These are phyloP conservation scores for Periophthalmodon schlosseri DNA, from an alignment of 2,113 vertebrate species.

Conservation along the genomic window DNA sequence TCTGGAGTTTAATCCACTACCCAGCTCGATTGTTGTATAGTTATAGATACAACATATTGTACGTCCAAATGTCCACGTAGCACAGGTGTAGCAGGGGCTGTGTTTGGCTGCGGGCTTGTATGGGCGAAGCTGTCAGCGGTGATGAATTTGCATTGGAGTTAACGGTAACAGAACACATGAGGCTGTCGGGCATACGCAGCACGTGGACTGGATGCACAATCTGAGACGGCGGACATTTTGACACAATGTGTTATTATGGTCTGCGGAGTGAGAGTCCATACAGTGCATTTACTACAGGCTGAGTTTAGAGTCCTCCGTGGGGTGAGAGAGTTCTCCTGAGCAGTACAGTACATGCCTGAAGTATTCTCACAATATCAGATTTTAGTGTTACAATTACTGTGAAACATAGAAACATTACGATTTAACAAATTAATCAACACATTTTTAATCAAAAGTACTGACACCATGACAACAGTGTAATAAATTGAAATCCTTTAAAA, in stretches of 20 bases:
- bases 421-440: too few relatives aligned
- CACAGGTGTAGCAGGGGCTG: slow-evolving; percentile 12
- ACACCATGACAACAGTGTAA: too few relatives aligned
- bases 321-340: too few relatives aligned
- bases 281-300: not conserved
- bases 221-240: slow-evolving; percentile 9
- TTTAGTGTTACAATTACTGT: too few relatives aligned
- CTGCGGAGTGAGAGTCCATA: slow-evolving; percentile 32
- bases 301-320: too few relatives aligned
- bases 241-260: not conserved
- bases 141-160: slow-evolving; percentile 11
- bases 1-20: too few relatives aligned
- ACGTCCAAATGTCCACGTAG: not conserved
- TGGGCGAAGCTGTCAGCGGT: slow-evolving; percentile 16
- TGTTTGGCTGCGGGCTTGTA: slow-evolving; percentile 7
- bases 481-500: too few relatives aligned
- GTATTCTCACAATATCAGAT: too few relatives aligned
- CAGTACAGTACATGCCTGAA: too few relatives aligned
- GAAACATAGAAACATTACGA: too few relatives aligned
- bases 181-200: not conserved
- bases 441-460: too few relatives aligned
- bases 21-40: slow-evolving; percentile 8
- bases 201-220: not conserved
- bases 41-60: slow-evolving; percentile 1
- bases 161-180: slow-evolving; percentile 8